phyloP scores from a whole-genome alignment of 2,797 vertebrate species.

The Lutra lutra region DNA sequence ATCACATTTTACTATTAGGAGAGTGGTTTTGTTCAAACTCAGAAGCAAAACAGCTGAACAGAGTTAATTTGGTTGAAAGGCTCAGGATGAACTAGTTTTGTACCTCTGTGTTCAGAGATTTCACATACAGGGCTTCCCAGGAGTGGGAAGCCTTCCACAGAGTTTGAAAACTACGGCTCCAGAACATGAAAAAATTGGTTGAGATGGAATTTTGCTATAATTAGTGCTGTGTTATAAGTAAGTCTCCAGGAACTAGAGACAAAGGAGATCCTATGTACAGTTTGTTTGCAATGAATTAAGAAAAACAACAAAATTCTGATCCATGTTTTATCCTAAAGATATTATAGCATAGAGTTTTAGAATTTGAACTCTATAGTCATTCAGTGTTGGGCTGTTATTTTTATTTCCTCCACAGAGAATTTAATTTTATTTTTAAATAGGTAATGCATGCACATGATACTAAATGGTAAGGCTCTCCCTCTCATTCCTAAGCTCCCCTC shows the following conservation, averaged over 20 bases:
- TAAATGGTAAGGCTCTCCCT: background rate
- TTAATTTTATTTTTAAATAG: slow-evolving; percentile 13
- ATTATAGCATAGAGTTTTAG: background rate
- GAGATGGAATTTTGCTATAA: background rate
- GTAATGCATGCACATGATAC: background rate
- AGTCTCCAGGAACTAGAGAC: background rate
- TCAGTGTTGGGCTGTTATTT: background rate
- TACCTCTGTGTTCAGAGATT: background rate
- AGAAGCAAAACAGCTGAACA: background rate
- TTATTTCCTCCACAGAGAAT: background rate
- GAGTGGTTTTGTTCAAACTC: background rate
- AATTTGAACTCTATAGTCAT: background rate
- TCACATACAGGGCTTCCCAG: background rate
- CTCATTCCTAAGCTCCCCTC: background rate
- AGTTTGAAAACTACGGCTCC: background rate
- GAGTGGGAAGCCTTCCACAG: background rate
- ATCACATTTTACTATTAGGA: background rate
- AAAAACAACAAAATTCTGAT: background rate
- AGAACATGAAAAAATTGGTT: background rate
- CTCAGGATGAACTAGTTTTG: background rate
- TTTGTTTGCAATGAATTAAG: background rate
- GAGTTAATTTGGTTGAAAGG: background rate
- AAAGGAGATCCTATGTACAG: background rate
- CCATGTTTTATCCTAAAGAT: background rate
- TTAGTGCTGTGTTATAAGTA: background rate